Evolutionary conservation across 2,888 invertebrate genomes (phyloP), one percentile per base, ranked within the genome.

Genomic region (Quadroppia sp.): DNA sequence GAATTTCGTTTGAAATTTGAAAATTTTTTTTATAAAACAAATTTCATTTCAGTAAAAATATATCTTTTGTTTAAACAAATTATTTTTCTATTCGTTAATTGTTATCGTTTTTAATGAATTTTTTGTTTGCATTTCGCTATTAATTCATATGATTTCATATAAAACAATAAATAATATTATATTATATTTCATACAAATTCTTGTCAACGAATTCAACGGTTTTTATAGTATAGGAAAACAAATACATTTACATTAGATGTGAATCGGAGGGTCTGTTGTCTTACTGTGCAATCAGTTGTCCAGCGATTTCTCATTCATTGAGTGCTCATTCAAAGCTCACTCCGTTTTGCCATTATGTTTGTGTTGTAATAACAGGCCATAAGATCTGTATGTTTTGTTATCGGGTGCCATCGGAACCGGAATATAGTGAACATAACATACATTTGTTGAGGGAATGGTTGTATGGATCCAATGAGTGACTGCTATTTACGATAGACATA

Each of bases 401-500:
- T 36, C 36, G 45, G 40, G 45, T 50, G 50, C 17, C 20, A 36
- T 64, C 64, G 64, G 64, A 64, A 64, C n/a, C 64, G 64, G 64
- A 64, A 64, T 40, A 20, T 7, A 9, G n/a, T 1, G 15, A 45
- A 45, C 2, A 45, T 6, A 17, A 45, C 17, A 53, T 25, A 53
- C n/a, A 53, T 15, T 28, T 17, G 3, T 17, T 25, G 25, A 30
- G 30, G 28, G 32, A 32, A 3, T 30, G 64, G 9, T 9, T 4
- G 30, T 17, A 30, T 30, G 59, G 28, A 59, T n/a, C 30, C 59
- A 64, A 64, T n/a, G n/a, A n/a, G n/a, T n/a, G n/a, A 64, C 36
- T 64, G 20, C 64, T 64, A 64, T 64, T 59, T 59, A 6, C 30
- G 20, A 64, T 36, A 64, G 36, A 36, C 4, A 11, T 53, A 53